Base-by-base conservation (phyloP, 2,797 vertebrate genomes). In the Gorsachius magnificus region DNA sequence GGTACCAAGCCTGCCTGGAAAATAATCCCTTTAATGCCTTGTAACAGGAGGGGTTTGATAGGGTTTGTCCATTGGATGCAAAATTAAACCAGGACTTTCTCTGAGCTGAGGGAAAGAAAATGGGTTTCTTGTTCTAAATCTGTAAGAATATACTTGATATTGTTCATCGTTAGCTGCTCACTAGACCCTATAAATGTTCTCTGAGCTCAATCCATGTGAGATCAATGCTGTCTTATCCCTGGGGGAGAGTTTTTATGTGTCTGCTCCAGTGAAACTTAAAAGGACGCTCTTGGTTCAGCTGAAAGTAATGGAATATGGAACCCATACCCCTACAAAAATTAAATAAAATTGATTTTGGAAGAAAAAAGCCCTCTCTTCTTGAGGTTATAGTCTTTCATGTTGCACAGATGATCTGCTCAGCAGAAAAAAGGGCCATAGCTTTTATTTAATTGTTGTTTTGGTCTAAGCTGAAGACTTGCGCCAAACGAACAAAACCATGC, bases 31-130 rank as follows among this genome's bases (percentile, higher is more conserved):
- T 20, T 41, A 81, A 89, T 64, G 77, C 77, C 63, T 81, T 45
- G 8, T 33, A 81, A 64, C 31, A 50, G 51, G 70, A 91, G 64
- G 29, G 12, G 22, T 88, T 56, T 28, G 38, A 26, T 51, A 54
- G 14, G 31, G 38, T 86, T 94, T 87, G 58, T 56, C 80, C 53
- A 13, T 18, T 46, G 74, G 35, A 38, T 81, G 75, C n/a, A 92
- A 84, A 93, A 89, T 78, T 89, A 89, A 94, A 92, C 31, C 66
- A 82, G 75, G 81, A 65, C 76, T 89, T 93, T 94, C 72, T 88
- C 50, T 43, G 56, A 70, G 71, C 78, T 36, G 53, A 74, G 56
- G 71, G 56, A 83, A 90, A 57, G 57, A 65, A 93, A 86, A 91
- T 48, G 64, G 63, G 61, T 83, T 85, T 92, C 89, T 86, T 92